A percentile compares a stretch with the other conserved stretches of the same genome.
Conservation (phyloP, 1,140 invertebrate species). For the Rhagoletis zephyria region DNA sequence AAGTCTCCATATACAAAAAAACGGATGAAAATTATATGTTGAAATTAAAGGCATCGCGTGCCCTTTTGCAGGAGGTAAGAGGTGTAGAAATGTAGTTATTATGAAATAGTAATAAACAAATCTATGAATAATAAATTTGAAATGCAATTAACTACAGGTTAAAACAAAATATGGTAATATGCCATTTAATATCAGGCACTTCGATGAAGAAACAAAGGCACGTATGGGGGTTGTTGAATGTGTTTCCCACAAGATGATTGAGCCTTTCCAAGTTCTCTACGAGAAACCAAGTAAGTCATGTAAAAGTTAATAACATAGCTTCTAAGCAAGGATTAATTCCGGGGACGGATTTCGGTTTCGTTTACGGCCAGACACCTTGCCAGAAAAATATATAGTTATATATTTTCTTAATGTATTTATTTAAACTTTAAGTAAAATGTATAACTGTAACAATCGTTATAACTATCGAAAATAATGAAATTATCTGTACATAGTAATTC, state of each 20-base stretch:
- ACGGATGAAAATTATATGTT: slow-evolving; percentile 97
- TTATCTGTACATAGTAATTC: not conserved
- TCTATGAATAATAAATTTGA: slow-evolving; percentile 11
- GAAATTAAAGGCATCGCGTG: slow-evolving; percentile 96
- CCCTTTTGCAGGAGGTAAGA: slow-evolving; percentile 91
- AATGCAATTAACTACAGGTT: slow-evolving; percentile 73
- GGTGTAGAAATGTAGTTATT: slow-evolving; percentile 29
- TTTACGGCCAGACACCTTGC: slow-evolving; percentile 73
- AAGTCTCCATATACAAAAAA: slow-evolving; percentile 98
- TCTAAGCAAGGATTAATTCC: slow-evolving; percentile 68
- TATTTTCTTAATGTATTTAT: slow-evolving; percentile 53
- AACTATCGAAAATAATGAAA: not conserved
- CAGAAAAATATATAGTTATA: slow-evolving; percentile 62
- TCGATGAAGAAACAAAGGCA: slow-evolving; percentile 97
- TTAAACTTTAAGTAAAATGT: slow-evolving; percentile 54
- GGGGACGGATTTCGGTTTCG: slow-evolving; percentile 63
- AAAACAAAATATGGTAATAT: slow-evolving; percentile 95
- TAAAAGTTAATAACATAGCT: not conserved
- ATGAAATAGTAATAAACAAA: not conserved
- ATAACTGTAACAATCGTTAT: slow-evolving; percentile 33
- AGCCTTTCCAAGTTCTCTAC: slow-evolving; percentile 92
- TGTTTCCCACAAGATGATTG: slow-evolving; percentile 96
- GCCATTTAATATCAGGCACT: slow-evolving; percentile 91
- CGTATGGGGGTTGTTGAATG: slow-evolving; percentile 98
- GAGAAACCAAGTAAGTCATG: slow-evolving; percentile 76